Conservation (phyloP, 1,140 invertebrate genomes). For the Drosophila lacteicornis region DNA sequence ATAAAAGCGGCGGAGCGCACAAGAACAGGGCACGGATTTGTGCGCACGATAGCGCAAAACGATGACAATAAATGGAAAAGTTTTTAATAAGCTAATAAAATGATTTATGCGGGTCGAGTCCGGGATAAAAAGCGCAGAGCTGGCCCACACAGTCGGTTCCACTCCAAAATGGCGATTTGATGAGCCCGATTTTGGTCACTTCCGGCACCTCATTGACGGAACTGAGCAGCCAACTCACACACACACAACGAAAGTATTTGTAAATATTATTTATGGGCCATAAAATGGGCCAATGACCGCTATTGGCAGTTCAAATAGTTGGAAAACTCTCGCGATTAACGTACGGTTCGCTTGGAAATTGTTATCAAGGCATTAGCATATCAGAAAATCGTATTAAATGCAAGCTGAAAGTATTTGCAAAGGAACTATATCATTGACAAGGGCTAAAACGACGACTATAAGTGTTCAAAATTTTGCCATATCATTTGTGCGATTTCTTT, state of each 20-base stretch:
- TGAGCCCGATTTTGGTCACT: constrained; percentile 39
- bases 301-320: constrained; percentile 52
- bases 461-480: constrained; percentile 62
- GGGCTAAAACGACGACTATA: constrained; percentile 41
- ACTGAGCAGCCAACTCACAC: neutral
- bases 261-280: constrained; percentile 38
- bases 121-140: constrained; percentile 34
- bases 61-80: constrained; percentile 85
- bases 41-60: constrained; percentile 83
- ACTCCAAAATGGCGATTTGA: constrained; percentile 51
- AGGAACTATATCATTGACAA: constrained; percentile 50
- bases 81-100: constrained; percentile 85
- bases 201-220: constrained; percentile 35
- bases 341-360: constrained; percentile 56
- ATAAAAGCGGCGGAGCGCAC: constrained; percentile 54
- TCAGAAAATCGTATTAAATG: constrained; percentile 46
- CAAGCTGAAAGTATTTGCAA: constrained; percentile 2
- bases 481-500: constrained; percentile 53
- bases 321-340: constrained; percentile 14
- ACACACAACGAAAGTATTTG: constrained; percentile 56
- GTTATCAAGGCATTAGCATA: constrained; percentile 78
- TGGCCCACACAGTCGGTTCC: constrained; percentile 2
- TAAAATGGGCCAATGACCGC: constrained; percentile 14
- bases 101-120: constrained; percentile 79
- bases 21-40: constrained; percentile 76